Conservation (phyloP, 2,113 vertebrate species). For the Pteronura brasiliensis region DNA sequence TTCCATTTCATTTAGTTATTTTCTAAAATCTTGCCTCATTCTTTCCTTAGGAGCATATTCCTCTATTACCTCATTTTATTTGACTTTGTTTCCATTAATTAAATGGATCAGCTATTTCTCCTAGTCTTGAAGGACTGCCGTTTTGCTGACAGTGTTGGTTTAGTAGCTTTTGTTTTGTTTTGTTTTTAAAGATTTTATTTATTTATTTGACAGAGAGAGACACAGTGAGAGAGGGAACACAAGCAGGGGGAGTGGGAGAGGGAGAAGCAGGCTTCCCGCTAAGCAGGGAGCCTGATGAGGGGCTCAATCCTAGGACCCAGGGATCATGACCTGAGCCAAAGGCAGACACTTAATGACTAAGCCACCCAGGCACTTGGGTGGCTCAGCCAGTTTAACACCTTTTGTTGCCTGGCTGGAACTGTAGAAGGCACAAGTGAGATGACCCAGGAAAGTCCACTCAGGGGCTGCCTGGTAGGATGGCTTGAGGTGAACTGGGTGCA, state of each 20-base stretch:
- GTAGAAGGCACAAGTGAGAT: not conserved
- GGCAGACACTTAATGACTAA: too few relatives aligned
- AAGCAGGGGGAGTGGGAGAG: too few relatives aligned
- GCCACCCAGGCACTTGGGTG: too few relatives aligned
- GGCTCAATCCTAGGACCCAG: too few relatives aligned
- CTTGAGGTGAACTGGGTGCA: not conserved
- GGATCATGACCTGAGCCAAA: too few relatives aligned
- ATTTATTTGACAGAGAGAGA: too few relatives aligned
- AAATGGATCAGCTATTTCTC: not conserved
- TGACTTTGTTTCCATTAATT: not conserved
- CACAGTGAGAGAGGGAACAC: too few relatives aligned
- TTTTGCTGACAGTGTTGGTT: not conserved
- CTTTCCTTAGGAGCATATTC: not conserved
- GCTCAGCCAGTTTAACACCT: not conserved
- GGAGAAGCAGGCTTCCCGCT: too few relatives aligned
- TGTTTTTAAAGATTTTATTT: too few relatives aligned
- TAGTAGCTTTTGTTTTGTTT: not conserved
- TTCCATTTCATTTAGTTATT: not conserved
- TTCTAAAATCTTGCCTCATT: not conserved
- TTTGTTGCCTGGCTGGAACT: not conserved
- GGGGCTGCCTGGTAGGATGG: not conserved
- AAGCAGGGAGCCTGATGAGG: too few relatives aligned
- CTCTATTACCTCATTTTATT: not conserved
- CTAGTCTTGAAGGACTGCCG: not conserved
- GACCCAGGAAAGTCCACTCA: not conserved